A percentile compares a stretch with the other conserved stretches of the same genome.
Evolutionary conservation across 2,888 invertebrate genomes (phyloP).

Genomic region (Ophion ellenae): DNA sequence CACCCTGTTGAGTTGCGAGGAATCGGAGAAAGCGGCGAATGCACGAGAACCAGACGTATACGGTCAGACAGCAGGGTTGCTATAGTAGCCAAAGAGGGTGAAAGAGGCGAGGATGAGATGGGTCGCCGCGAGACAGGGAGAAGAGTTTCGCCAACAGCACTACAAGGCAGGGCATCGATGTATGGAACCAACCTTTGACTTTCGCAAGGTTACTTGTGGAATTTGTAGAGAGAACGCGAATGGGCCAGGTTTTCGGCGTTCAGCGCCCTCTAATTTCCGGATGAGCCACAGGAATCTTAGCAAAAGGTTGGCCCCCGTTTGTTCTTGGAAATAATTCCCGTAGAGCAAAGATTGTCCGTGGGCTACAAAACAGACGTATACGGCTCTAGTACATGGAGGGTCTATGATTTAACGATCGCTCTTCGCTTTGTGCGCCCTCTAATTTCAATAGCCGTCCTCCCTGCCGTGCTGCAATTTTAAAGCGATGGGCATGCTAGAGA

Average conservation of each 20-base stretch:
- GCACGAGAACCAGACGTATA: neutral
- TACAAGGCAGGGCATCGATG: constrained; percentile 21
- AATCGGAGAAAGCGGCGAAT: constrained; percentile 10
- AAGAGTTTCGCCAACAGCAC: constrained; percentile 17
- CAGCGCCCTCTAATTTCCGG: constrained; percentile 42
- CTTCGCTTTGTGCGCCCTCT: too few species aligned
- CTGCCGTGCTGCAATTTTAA: too few species aligned
- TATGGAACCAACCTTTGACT: constrained; percentile 5
- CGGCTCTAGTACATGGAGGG: too few species aligned
- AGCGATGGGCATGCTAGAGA: too few species aligned
- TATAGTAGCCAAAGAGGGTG: neutral
- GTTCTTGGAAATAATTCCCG: neutral
- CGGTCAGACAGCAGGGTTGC: constrained; percentile 11
- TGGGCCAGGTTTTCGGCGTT: constrained; percentile 26
- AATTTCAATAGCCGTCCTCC: too few species aligned
- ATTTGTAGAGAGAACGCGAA: constrained; percentile 23
- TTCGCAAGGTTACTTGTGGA: constrained; percentile 6
- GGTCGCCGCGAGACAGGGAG: neutral
- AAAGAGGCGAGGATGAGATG: neutral
- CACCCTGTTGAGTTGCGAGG: constrained; percentile 8
- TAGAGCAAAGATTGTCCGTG: neutral
- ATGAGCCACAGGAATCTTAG: constrained; percentile 51
- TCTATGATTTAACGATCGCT: too few species aligned
- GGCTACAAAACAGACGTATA: too few species aligned
- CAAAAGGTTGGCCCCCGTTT: constrained; percentile 8